These are phyloP conservation scores for Yponomeuta cagnagella DNA, from an alignment of 2,888 invertebrate genomes.

Conservation along the genomic window DNA sequence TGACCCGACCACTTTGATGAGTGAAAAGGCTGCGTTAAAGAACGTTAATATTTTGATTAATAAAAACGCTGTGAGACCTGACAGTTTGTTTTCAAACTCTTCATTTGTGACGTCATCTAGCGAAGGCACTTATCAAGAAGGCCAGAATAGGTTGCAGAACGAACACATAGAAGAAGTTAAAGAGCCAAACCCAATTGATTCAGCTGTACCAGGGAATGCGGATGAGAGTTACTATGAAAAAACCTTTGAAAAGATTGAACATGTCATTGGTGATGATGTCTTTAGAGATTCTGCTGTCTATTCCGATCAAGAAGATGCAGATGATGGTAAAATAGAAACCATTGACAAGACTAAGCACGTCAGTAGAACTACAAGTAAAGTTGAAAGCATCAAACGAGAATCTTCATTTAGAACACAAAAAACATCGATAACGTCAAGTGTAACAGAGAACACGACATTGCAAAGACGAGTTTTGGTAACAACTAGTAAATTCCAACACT, in stretches of 20 bases:
- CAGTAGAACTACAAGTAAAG: conserved; percentile 41
- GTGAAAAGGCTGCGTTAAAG: conserved; percentile 57
- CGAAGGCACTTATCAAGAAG: conserved; percentile 65
- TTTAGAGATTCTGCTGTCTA: conserved; percentile 90
- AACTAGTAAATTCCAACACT: conserved; percentile 33
- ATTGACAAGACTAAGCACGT: conserved; percentile 29
- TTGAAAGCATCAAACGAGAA: conserved; percentile 49
- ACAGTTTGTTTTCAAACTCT: conserved; percentile 75
- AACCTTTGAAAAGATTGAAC: conserved; percentile 84
- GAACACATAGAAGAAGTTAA: conserved; percentile 23
- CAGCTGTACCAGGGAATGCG: conserved; percentile 41
- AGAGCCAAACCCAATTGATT: conserved; percentile 27
- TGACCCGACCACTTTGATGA: conserved; percentile 83
- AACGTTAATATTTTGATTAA: conserved; percentile 79
- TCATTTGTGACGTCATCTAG: conserved; percentile 74
- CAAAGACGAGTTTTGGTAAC: conserved; percentile 37
- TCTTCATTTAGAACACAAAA: conserved; percentile 48
- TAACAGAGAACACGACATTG: conserved; percentile 36
- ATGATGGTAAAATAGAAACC: conserved; percentile 39
- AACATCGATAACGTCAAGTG: conserved; percentile 34
- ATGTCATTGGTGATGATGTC: conserved; percentile 79
- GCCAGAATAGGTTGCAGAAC: conserved; percentile 23
- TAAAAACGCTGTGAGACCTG: conserved; percentile 72
- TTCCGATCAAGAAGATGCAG: conserved; percentile 81
- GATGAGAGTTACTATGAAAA: conserved; percentile 86